Evolutionary conservation across 2,888 invertebrate genomes (phyloP).

Genomic region (Phragmatobia fuliginosa): DNA sequence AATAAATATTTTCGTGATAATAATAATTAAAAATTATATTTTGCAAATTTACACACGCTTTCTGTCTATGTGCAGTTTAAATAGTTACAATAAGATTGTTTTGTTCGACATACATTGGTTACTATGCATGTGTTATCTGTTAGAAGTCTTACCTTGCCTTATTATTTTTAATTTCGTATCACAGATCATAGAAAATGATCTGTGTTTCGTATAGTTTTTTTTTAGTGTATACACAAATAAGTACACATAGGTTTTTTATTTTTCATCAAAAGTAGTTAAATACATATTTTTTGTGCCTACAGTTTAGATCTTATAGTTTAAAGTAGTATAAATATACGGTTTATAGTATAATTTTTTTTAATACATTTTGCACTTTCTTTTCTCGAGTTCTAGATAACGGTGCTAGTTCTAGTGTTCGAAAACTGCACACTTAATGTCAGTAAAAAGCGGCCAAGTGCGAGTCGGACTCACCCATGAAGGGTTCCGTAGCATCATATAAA

Average conservation of each 20-base stretch:
- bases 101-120: neutral
- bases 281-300: neutral
- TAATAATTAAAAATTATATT: no score
- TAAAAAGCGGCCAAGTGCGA: no score
- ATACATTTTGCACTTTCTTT: neutral
- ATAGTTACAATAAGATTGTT: no score
- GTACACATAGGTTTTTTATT: neutral
- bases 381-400: neutral
- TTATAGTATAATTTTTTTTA: neutral
- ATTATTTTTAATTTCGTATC: neutral
- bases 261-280: neutral
- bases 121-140: neutral
- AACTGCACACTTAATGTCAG: no score
- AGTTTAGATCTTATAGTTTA: no score
- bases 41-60: no score
- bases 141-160: neutral
- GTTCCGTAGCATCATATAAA: no score
- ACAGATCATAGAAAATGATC: no score
- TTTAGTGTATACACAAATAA: neutral
- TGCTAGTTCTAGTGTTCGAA: neutral
- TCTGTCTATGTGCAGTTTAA: no score
- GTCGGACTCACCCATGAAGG: no score
- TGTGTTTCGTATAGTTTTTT: neutral
- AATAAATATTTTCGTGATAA: no score
- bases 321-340: no score